These are phyloP conservation scores for Tetranychus piercei DNA, from an alignment of 2,888 invertebrate species.

Conservation along the genomic window DNA sequence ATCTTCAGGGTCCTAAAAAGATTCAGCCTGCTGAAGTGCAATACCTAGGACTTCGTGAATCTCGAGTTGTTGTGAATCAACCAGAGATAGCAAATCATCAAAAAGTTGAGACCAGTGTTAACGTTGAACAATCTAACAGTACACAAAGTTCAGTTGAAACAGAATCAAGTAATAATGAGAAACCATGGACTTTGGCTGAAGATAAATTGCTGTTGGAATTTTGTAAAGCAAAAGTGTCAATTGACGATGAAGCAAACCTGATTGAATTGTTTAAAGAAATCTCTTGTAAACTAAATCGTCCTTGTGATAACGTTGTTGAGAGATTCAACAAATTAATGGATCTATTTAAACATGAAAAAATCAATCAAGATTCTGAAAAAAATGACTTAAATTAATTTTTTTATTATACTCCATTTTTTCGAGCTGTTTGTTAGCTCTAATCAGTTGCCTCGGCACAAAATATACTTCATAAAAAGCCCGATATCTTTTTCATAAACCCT, in stretches of 20 bases:
- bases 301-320: not conserved
- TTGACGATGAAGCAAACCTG: not conserved
- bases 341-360: conserved; percentile 3
- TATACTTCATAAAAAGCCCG: not conserved
- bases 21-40: conserved; percentile 17
- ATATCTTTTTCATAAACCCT: not conserved
- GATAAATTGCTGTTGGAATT: conserved; percentile 20
- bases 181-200: conserved; percentile 18
- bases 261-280: conserved; percentile 5
- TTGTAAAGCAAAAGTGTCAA: conserved; percentile 4
- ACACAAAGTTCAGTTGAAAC: too few relatives aligned
- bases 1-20: conserved; percentile 18
- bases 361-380: not conserved
- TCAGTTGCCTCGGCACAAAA: not conserved
- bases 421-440: not conserved
- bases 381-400: too few relatives aligned
- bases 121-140: too few relatives aligned
- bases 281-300: not conserved
- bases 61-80: not conserved
- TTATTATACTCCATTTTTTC: not conserved
- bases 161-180: not conserved
- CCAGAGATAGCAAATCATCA: not conserved
- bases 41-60: conserved; percentile 3
- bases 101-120: not conserved
- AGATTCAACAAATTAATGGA: conserved; percentile 9